Conservation (phyloP, 2,113 vertebrate genomes). For the Lutjanus erythropterus region DNA sequence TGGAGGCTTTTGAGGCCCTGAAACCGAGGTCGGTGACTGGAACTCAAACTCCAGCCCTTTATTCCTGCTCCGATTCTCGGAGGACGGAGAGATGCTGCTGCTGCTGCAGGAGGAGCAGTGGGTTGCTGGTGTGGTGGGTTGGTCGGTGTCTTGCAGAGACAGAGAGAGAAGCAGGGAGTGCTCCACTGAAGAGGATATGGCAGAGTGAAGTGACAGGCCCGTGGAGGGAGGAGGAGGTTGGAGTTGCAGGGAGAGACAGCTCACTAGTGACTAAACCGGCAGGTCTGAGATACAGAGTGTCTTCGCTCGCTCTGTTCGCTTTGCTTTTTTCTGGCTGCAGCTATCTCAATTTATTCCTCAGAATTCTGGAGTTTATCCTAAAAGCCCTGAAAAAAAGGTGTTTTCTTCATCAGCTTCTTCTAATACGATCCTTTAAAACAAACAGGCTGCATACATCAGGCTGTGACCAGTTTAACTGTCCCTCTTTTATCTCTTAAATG, state of each 20-base stretch:
- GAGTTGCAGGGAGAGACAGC: constrained; percentile 47
- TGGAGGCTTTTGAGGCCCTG: constrained; percentile 45
- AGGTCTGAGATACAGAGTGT: constrained; percentile 57
- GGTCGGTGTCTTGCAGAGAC: constrained; percentile 30
- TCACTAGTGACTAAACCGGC: constrained; percentile 68
- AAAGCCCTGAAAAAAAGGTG: not conserved
- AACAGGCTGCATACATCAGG: too few species aligned
- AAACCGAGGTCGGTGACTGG: constrained; percentile 71
- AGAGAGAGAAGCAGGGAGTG: constrained; percentile 24
- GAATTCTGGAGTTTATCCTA: not conserved
- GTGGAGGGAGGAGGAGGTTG: constrained; percentile 42
- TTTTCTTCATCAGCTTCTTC: not conserved
- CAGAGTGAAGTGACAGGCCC: constrained; percentile 72
- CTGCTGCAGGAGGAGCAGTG: not conserved
- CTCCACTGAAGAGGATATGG: constrained; percentile 60
- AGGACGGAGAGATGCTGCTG: constrained; percentile 15
- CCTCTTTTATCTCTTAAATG: too few species aligned
- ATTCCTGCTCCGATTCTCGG: constrained; percentile 54
- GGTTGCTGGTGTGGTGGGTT: constrained; percentile 15
- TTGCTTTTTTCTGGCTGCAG: constrained; percentile 20
- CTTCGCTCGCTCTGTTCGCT: constrained; percentile 6
- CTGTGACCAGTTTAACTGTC: too few species aligned
- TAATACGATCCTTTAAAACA: too few species aligned
- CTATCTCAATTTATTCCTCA: not conserved
- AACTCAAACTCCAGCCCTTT: constrained; percentile 66